A percentile compares a stretch with the other conserved stretches of the same genome.
Evolutionary conservation across 2,113 vertebrate genomes (phyloP).

Genomic region (Pyrgilauda ruficollis): DNA sequence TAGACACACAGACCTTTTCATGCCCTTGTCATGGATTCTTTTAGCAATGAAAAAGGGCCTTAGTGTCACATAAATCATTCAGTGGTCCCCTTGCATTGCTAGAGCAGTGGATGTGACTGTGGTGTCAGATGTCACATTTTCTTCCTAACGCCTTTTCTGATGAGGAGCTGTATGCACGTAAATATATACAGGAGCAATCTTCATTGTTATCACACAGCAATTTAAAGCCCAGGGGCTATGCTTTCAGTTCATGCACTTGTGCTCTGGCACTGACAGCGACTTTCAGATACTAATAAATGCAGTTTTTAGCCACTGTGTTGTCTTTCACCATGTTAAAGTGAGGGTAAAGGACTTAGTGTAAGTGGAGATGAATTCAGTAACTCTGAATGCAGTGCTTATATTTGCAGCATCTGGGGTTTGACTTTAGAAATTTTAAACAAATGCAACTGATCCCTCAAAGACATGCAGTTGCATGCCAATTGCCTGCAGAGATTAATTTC

Average conservation of each 20-base stretch:
- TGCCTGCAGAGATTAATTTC: background rate
- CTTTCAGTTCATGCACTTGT: background rate
- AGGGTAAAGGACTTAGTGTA: background rate
- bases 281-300: background rate
- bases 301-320: background rate
- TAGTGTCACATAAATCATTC: background rate
- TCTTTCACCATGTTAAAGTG: background rate
- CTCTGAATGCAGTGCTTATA: background rate
- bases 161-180: background rate
- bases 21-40: background rate
- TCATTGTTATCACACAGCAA: background rate
- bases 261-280: background rate
- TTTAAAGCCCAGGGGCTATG: background rate
- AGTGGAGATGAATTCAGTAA: background rate
- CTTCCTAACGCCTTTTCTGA: background rate
- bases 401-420: background rate
- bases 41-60: background rate
- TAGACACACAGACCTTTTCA: background rate
- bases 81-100: background rate
- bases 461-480: background rate
- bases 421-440: background rate
- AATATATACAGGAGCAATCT: background rate
- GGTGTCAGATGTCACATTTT: background rate
- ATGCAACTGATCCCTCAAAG: background rate
- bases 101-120: background rate